A percentile compares a stretch with the other conserved stretches of the same genome.
These are phyloP conservation scores for Gryon sp. DNA, from an alignment of 1,140 invertebrate species.

Conservation along the genomic window DNA sequence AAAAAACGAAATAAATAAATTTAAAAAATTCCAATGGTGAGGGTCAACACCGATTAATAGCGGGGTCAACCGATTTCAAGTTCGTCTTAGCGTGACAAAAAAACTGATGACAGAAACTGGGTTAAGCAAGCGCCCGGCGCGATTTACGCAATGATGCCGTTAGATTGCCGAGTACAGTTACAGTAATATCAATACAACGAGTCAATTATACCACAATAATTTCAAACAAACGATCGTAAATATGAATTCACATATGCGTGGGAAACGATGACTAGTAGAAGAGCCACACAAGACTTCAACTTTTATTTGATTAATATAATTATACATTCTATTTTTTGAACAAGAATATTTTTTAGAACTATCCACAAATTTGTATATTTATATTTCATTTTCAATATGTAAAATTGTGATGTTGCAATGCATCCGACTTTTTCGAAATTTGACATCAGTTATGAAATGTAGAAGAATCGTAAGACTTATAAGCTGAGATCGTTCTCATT, in stretches of 20 bases:
- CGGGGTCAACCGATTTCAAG: conserved; percentile 50
- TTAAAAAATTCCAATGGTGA: conserved; percentile 5
- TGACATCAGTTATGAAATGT: conserved; percentile 27
- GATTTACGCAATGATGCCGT: conserved; percentile 55
- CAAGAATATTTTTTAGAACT: no score
- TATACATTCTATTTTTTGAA: no score
- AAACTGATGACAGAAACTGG: conserved; percentile 31
- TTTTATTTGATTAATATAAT: no score
- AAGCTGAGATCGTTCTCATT: not conserved
- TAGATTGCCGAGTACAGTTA: conserved; percentile 54
- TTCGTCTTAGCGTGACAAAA: conserved; percentile 34
- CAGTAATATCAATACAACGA: conserved; percentile 36
- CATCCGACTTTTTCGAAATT: conserved; percentile 1
- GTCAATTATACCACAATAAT: conserved; percentile 40
- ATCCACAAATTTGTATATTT: no score
- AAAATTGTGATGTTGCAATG: not conserved
- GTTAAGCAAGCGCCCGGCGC: conserved; percentile 28
- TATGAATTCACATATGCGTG: conserved; percentile 33
- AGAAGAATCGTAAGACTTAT: conserved; percentile 6
- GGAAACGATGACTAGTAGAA: no score
- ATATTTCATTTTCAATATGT: no score
- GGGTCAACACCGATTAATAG: conserved; percentile 8
- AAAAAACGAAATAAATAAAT: no score
- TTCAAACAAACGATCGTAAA: conserved; percentile 30
- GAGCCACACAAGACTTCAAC: no score